A percentile compares a stretch with the other conserved stretches of the same genome.
These are phyloP conservation scores for Leptestheria dahalacensis DNA, from an alignment of 1,140 invertebrate genomes.

Conservation along the genomic window DNA sequence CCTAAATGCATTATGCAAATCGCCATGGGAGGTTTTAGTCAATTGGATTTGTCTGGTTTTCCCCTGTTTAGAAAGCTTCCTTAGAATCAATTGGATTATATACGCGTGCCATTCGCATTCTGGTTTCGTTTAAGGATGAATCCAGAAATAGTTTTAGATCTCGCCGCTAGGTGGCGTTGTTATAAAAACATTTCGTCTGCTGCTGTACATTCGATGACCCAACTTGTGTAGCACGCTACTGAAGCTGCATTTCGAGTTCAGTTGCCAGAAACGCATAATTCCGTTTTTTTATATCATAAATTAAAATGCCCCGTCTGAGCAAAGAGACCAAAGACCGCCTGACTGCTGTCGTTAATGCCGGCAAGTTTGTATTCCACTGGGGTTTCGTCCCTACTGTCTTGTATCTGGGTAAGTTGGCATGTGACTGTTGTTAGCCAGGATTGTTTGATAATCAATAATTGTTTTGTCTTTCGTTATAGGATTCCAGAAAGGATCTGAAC, in stretches of 20 bases:
- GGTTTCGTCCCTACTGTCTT: slow-evolving; percentile 48
- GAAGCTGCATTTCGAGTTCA: no score
- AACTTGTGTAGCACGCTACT: neutral
- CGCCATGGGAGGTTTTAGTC: no score
- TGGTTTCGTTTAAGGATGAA: neutral
- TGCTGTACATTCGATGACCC: neutral
- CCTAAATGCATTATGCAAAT: no score
- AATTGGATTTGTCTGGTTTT: neutral
- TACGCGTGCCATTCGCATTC: neutral
- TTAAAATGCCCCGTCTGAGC: slow-evolving; percentile 29
- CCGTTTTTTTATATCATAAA: no score
- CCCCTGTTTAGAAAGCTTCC: neutral
- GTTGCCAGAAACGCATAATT: no score
- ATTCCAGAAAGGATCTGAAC: slow-evolving; percentile 20
- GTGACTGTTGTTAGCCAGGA: no score
- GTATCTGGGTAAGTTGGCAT: slow-evolving; percentile 41
- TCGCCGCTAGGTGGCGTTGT: neutral
- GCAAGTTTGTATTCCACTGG: slow-evolving; percentile 47
- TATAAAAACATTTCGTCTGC: neutral
- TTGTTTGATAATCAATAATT: neutral
- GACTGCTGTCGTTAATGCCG: slow-evolving; percentile 36
- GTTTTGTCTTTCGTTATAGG: slow-evolving; percentile 13
- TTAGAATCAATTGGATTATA: neutral
- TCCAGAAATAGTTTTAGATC: neutral
- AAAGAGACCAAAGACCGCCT: slow-evolving; percentile 40